Base-by-base conservation (phyloP, 2,797 vertebrate genomes). In the Sebastes nivosus region DNA sequence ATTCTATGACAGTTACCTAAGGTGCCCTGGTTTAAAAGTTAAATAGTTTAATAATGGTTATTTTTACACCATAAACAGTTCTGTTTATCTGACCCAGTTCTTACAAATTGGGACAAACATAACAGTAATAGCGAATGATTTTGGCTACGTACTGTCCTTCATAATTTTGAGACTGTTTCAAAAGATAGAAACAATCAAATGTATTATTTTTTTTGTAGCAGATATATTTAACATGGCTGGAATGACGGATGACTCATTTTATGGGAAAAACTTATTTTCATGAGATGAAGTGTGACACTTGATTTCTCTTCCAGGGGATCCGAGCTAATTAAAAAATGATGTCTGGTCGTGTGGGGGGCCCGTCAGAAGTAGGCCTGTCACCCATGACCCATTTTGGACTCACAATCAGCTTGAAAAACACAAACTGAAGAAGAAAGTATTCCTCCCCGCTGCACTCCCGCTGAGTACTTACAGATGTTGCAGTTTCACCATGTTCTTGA, bases 401-500 rank as follows among this genome's bases (percentile, higher is more conserved):
- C 72, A 75, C 76, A 87, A 81, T 82, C 70, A 71, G 25, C 29
- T 69, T 52, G 14, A 84, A 84, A 80, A 69, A 78, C 59, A 70
- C 63, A 74, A 61, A 72, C 11, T 66, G 4, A 32, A 72, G 32
- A 13, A 65, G 13, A 72, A 25, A 65, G 59, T 64, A 1, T 59
- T 11, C 6, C 22, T 71, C 20, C 20, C 20, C 5, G 3, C 58
- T 22, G 38, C 36, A 22, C 52, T 52, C 36, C 66, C 36, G 34
- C 14, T 11, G 66, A 75, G 34, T 88, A 96, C 98, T 99, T 96
- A 99, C 98, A 99, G 93, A 90, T 95, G 95, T 91, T 75, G 92
- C 7, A 99, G 97, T 74, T 92, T 97, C 0, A 94, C 92, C 10
- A 97, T 96, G 88, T 96, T 95, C 88, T 93, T 96, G 94, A 99